A percentile compares a stretch with the other conserved stretches of the same genome.
These are phyloP conservation scores for Leptatherina wallacei DNA, from an alignment of 2,797 vertebrate genomes.

Conservation along the genomic window DNA sequence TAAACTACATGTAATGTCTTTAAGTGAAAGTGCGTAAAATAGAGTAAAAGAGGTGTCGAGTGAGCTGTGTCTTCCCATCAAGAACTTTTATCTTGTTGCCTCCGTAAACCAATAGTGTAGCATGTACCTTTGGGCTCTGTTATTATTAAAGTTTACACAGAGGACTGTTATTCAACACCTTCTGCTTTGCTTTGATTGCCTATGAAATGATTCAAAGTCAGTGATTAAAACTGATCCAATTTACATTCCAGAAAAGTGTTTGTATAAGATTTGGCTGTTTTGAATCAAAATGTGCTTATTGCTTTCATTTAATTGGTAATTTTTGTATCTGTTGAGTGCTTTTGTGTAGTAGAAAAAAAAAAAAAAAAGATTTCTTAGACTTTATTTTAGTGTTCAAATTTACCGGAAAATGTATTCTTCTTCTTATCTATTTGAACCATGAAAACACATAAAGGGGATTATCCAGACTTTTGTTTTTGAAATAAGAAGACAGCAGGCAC, in stretches of 20 bases:
- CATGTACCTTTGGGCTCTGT: slow-evolving; percentile 1
- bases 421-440: neutral
- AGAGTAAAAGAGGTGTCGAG: neutral
- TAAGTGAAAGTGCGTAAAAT: slow-evolving; percentile 11
- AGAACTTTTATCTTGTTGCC: neutral
- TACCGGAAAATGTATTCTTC: neutral
- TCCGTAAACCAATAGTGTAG: neutral
- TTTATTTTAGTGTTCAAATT: neutral
- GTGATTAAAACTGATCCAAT: neutral
- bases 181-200: neutral
- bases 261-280: neutral
- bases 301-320: neutral
- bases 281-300: neutral
- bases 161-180: neutral
- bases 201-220: neutral
- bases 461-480: neutral
- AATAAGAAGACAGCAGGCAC: slow-evolving; percentile 4
- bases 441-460: slow-evolving; percentile 14
- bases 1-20: slow-evolving; percentile 19
- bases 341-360: neutral
- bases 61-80: slow-evolving; percentile 17
- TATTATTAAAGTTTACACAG: slow-evolving; percentile 7
- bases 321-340: neutral
- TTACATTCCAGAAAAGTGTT: neutral
- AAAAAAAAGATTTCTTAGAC: neutral